phyloP scores from a whole-genome alignment of 2,888 invertebrate species.

The Cheilosia pagana region DNA sequence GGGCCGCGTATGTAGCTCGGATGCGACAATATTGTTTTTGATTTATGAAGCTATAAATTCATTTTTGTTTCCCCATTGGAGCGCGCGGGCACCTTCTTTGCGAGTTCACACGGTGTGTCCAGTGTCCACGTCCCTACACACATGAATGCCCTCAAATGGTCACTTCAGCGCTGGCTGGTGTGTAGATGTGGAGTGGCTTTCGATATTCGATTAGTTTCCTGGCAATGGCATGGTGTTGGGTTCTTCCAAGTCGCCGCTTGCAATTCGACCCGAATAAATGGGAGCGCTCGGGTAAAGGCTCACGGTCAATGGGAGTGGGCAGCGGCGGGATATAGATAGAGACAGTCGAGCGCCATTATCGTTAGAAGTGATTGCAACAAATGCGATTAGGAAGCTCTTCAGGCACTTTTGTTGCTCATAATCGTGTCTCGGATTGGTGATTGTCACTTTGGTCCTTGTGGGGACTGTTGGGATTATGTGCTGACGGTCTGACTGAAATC shows the following conservation, averaged over 20 bases:
- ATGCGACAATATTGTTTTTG: constrained; percentile 81
- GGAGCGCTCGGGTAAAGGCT: constrained; percentile 39
- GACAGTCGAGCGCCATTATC: constrained; percentile 61
- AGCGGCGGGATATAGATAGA: constrained; percentile 12
- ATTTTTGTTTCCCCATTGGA: constrained; percentile 78
- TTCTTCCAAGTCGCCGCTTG: constrained; percentile 48
- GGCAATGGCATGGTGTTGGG: constrained; percentile 55
- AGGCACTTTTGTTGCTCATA: constrained; percentile 36
- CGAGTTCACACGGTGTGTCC: constrained; percentile 62
- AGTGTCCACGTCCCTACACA: constrained; percentile 30
- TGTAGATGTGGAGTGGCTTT: constrained; percentile 61
- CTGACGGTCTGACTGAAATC: background rate
- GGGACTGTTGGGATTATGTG: background rate
- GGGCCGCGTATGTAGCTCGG: constrained; percentile 62
- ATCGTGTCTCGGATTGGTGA: constrained; percentile 26
- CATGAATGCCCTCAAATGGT: constrained; percentile 68
- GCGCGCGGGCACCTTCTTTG: constrained; percentile 28
- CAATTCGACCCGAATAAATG: constrained; percentile 67
- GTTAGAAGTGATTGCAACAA: constrained; percentile 68
- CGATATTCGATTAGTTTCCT: constrained; percentile 72
- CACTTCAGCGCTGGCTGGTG: constrained; percentile 51
- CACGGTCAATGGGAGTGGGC: constrained; percentile 45
- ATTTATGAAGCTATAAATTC: constrained; percentile 81
- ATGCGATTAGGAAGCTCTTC: constrained; percentile 58
- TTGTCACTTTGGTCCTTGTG: background rate